phyloP scores from a whole-genome alignment of 2,888 invertebrate genomes.

The Noctua janthina region DNA sequence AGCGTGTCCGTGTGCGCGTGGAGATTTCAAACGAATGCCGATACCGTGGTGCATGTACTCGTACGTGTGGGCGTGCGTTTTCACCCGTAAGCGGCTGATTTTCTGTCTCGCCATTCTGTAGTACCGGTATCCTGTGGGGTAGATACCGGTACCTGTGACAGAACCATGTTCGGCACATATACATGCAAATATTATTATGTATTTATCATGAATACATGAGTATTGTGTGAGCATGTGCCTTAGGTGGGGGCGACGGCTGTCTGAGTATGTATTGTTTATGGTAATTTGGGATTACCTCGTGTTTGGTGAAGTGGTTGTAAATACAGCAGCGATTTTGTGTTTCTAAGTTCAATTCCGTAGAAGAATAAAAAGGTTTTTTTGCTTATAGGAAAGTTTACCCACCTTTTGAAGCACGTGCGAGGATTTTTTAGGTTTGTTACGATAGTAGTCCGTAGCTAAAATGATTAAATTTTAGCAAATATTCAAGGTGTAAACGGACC shows the following conservation, averaged over 20 bases:
- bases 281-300: slow-evolving; percentile 38
- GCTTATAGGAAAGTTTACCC: background rate
- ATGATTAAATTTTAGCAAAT: background rate
- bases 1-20: background rate
- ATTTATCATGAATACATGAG: slow-evolving; percentile 56
- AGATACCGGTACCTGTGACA: slow-evolving; percentile 14
- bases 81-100: background rate
- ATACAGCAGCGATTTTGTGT: slow-evolving; percentile 24
- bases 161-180: slow-evolving; percentile 43
- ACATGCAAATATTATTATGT: slow-evolving; percentile 60
- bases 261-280: slow-evolving; percentile 45
- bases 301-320: slow-evolving; percentile 34
- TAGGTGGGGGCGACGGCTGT: slow-evolving; percentile 44
- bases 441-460: too few relatives aligned
- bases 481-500: too few relatives aligned
- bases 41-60: background rate
- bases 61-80: background rate
- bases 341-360: background rate
- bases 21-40: background rate
- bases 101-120: slow-evolving; percentile 15
- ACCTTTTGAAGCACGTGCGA: background rate
- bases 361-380: background rate
- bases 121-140: background rate
- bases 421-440: background rate
- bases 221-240: slow-evolving; percentile 43